Evolutionary conservation across 2,113 vertebrate genomes (phyloP).

Genomic region (Recurvirostra avosetta): DNA sequence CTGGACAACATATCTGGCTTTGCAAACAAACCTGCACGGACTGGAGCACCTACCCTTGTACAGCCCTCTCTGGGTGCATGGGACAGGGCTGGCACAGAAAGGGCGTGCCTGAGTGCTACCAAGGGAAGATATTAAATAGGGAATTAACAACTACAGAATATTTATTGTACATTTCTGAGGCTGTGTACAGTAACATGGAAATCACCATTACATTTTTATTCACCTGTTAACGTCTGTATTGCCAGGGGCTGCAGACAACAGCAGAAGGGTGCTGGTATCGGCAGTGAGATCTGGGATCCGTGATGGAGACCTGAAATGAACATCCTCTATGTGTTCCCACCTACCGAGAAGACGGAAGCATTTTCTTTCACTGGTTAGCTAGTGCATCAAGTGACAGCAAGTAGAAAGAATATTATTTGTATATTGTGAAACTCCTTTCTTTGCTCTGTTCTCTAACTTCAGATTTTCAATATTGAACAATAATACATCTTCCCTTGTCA

Average conservation of each 20-base stretch:
- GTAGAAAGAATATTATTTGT: neutral
- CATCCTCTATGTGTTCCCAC: neutral
- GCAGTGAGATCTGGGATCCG: accelerated
- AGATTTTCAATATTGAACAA: neutral
- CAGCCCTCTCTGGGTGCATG: neutral
- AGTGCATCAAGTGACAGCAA: neutral
- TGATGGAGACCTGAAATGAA: neutral
- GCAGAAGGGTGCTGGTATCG: neutral
- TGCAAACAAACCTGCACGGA: neutral
- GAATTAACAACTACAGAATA: neutral
- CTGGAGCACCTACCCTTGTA: neutral
- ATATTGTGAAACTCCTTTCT: neutral
- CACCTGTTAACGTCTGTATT: neutral
- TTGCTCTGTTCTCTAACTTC: neutral
- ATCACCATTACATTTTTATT: neutral
- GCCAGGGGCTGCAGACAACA: neutral
- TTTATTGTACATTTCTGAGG: neutral
- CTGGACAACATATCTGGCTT: neutral
- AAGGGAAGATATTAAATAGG: accelerated
- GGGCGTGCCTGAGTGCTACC: neutral
- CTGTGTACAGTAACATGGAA: neutral
- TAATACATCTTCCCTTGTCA: constrained; percentile 46
- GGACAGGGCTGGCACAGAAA: neutral
- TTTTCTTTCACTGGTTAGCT: neutral
- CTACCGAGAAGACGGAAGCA: neutral